These are phyloP conservation scores for Porites lobata DNA, from an alignment of 92 coral and sea anemone genomes.

Conservation along the genomic window DNA sequence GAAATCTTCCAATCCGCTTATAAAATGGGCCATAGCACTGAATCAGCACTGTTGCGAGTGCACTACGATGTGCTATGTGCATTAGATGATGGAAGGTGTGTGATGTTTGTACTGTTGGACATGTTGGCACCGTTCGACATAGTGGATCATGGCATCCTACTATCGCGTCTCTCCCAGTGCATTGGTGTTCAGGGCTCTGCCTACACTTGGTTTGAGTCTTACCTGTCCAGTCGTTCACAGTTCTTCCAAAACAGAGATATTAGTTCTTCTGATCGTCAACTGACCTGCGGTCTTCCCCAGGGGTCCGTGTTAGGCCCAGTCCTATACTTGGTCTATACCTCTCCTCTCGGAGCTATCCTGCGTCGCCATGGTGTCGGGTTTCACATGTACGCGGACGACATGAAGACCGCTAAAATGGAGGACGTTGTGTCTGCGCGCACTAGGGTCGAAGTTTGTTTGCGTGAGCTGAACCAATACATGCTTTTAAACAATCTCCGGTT, in stretches of 20 bases:
- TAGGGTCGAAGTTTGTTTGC: constrained; percentile 25
- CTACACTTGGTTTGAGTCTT: constrained; percentile 20
- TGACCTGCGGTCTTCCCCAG: constrained; percentile 12
- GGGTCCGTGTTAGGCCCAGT: constrained; percentile 24
- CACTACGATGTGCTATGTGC: constrained; percentile 10
- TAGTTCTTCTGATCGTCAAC: constrained; percentile 12
- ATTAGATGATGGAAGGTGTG: constrained; percentile 23
- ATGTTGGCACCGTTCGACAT: constrained; percentile 20
- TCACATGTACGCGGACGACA: not conserved
- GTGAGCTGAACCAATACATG: not conserved
- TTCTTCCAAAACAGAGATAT: constrained; percentile 20
- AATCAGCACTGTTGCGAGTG: too few species aligned
- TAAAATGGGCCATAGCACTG: too few species aligned
- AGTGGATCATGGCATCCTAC: constrained; percentile 22
- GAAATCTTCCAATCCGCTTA: too few species aligned
- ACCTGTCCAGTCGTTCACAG: constrained; percentile 29
- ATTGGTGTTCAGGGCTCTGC: constrained; percentile 26
- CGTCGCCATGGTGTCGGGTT: constrained; percentile 9
- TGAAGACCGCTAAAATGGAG: constrained; percentile 7
- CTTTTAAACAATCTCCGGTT: constrained; percentile 12
- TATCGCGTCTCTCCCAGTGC: constrained; percentile 15
- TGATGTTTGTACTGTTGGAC: constrained; percentile 31
- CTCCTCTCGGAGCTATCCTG: constrained; percentile 23
- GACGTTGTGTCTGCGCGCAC: constrained; percentile 29
- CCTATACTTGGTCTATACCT: constrained; percentile 20